Evolutionary conservation across 2,113 vertebrate genomes (phyloP).

Genomic region (Ailurus styani): DNA sequence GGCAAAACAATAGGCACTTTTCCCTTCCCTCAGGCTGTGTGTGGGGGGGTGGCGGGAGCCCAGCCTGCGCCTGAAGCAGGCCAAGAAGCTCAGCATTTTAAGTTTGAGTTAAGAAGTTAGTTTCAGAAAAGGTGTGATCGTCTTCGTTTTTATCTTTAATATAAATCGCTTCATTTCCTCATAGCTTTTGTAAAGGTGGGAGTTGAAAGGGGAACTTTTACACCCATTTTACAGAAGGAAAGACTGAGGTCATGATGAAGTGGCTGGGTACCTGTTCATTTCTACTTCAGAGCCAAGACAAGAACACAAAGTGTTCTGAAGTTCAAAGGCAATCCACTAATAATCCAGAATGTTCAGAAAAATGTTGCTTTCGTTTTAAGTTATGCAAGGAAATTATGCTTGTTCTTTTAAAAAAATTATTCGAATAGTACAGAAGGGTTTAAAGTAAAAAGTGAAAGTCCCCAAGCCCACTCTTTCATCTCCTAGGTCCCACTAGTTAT

Average conservation of each 20-base stretch:
- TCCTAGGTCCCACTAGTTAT: background rate
- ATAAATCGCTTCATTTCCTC: background rate
- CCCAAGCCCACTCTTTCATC: background rate
- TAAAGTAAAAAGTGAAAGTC: background rate
- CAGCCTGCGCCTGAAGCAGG: background rate
- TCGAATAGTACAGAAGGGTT: background rate
- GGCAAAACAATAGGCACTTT: background rate
- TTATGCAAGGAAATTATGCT: background rate
- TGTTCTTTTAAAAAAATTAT: background rate
- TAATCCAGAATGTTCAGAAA: background rate
- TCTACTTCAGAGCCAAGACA: background rate
- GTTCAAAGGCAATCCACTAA: background rate
- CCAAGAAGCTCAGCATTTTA: background rate
- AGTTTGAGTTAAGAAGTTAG: background rate
- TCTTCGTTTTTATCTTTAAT: constrained; percentile 2
- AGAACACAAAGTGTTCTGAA: background rate
- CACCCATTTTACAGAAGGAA: background rate
- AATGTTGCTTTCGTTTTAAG: background rate
- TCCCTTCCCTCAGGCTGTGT: background rate
- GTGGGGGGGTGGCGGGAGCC: background rate
- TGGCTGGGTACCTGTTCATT: background rate
- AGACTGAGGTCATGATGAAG: background rate
- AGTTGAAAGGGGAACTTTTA: background rate
- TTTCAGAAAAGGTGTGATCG: background rate
- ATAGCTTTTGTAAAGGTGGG: background rate